These are phyloP conservation scores for Platichthys stellatus DNA, from an alignment of 2,113 vertebrate genomes.

Conservation along the genomic window DNA sequence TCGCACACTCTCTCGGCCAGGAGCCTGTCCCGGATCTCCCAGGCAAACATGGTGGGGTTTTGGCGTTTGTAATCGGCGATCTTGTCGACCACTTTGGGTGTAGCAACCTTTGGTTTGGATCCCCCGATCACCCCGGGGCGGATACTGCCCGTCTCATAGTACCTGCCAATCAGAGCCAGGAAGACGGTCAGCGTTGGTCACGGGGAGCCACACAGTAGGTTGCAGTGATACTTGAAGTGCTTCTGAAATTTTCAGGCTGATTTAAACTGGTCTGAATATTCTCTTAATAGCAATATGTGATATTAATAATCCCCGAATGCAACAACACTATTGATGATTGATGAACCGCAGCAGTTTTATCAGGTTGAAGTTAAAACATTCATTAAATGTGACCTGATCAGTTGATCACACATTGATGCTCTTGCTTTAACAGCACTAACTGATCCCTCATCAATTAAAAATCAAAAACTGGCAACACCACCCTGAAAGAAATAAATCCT, in stretches of 20 bases:
- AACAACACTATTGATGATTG: background rate
- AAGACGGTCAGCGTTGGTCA: background rate
- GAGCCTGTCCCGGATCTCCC: constrained; percentile 98
- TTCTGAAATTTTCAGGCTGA: background rate
- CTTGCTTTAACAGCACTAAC: too few species aligned
- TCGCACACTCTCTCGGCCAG: constrained; percentile 97
- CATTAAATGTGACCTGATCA: background rate
- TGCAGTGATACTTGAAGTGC: background rate
- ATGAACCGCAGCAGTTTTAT: too few species aligned
- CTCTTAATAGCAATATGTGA: background rate
- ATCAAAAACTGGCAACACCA: too few species aligned
- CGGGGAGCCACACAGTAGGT: background rate
- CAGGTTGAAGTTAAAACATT: background rate
- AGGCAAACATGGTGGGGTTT: constrained; percentile 99
- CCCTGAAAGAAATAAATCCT: too few species aligned
- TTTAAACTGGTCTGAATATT: background rate
- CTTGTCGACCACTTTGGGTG: constrained; percentile 99
- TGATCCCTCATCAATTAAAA: too few species aligned
- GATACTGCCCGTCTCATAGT: constrained; percentile 99
- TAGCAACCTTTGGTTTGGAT: constrained; percentile 99
- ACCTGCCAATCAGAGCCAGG: constrained; percentile 81
- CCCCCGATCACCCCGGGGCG: constrained; percentile 98
- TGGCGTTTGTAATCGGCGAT: constrained; percentile 99
- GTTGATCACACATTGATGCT: background rate
- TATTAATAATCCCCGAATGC: background rate